Evolutionary conservation across 2,797 vertebrate species (phyloP).

Genomic region (Diplodus sargus): DNA sequence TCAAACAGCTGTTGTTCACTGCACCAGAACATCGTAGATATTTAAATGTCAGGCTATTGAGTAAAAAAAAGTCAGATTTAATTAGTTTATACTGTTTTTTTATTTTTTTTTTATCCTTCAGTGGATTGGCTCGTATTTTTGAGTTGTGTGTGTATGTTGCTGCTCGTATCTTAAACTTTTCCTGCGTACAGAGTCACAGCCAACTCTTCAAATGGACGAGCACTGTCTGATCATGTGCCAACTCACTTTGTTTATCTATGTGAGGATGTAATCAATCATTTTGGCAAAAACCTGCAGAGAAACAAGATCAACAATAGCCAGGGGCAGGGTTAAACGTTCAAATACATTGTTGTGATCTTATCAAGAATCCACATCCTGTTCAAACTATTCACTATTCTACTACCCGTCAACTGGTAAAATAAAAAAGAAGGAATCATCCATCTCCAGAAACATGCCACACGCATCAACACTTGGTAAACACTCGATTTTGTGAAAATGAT

Average conservation of each 20-base stretch:
- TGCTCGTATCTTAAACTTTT: background rate
- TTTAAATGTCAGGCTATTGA: constrained; percentile 2
- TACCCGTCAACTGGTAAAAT: background rate
- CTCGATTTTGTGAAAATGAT: background rate
- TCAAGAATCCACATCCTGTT: background rate
- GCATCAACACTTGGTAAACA: background rate
- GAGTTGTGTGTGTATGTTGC: background rate
- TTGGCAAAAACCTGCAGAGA: background rate
- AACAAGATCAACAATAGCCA: background rate
- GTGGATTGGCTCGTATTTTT: background rate
- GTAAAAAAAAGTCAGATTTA: background rate
- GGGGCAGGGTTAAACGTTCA: background rate
- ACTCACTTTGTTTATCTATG: background rate
- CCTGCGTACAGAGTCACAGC: background rate
- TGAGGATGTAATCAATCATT: background rate
- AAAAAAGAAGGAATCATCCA: background rate
- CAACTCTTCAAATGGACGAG: background rate
- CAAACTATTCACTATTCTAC: background rate
- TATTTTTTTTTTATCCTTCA: background rate
- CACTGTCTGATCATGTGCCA: background rate
- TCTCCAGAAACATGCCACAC: background rate
- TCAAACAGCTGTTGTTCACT: constrained; percentile 23
- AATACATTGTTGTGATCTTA: background rate
- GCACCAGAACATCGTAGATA: constrained; percentile 12
- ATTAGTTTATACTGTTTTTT: background rate